Evolutionary conservation across 2,888 invertebrate genomes (phyloP), one percentile per base, ranked within the genome.

Genomic region (Crossocerus cetratus): DNA sequence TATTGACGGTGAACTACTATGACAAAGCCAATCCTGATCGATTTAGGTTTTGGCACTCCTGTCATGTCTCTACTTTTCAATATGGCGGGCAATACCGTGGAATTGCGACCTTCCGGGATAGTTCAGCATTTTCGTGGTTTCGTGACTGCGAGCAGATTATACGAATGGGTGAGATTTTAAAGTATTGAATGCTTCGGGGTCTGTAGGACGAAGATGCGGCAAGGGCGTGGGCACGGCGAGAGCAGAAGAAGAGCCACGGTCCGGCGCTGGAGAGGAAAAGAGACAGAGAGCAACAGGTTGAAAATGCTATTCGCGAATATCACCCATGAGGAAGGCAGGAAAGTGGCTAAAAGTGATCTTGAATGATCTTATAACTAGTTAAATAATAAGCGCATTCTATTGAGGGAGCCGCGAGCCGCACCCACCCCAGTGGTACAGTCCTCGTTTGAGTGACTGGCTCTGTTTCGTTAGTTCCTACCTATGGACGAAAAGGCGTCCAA

Each of bases 221-320:
- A 43, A 69, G 63, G 55, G 66, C 70, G 63, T 69, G 63, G 55
- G 66, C 70, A 60, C 64, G 60, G 54, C 72, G 77, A 71, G 56
- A 64, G 76, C 66, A 66, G 82, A 80, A 82, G 57, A 78, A 68
- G 80, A 74, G 81, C 85, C 85, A 55, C 20, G 16, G 60, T 32
- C 43, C 4, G 64, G 32, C 32, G 60, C 62, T 60, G 57, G 20
- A 42, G 66, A 43, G 49, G 44, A 80, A 80, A 81, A 86, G 85
- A 87, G 86, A 86, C 76, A 84, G 81, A 81, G 76, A 86, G 89
- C 89, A 89, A 89, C 89, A 89, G 89, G 89, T 89, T 89, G 89
- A 85, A 86, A 88, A 87, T 84, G 78, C 85, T 87, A 88, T 86
- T 86, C 86, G 86, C 83, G 83, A 84, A 85, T 87, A 86, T 87